Percentiles rank a stretch among this genome's conserved stretches.
These are phyloP conservation scores for Lycocorax pyrrhopterus DNA, from an alignment of 2,113 vertebrate genomes.

Conservation along the genomic window DNA sequence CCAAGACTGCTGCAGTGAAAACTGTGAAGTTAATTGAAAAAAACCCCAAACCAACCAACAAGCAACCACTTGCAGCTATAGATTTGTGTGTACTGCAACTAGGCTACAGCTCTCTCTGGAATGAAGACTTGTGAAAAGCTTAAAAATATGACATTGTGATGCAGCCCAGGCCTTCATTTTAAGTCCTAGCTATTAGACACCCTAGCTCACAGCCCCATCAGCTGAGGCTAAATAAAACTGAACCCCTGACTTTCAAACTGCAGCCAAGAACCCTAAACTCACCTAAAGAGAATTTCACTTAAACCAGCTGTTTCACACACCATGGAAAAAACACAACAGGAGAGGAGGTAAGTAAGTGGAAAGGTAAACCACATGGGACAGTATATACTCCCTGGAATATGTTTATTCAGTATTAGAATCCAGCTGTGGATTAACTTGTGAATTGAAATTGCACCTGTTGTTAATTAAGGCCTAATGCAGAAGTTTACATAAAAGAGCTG, in stretches of 20 bases:
- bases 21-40: background rate
- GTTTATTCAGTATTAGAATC: background rate
- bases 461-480: background rate
- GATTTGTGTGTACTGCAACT: background rate
- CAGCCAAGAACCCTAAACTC: background rate
- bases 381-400: background rate
- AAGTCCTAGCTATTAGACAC: background rate
- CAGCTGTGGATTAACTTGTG: background rate
- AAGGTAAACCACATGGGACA: background rate
- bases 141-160: rapidly evolving
- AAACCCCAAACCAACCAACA: background rate
- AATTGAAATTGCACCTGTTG: background rate
- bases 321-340: background rate
- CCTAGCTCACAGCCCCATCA: background rate
- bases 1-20: background rate
- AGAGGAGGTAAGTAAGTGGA: background rate
- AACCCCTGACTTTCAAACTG: background rate
- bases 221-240: background rate
- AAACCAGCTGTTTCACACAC: background rate
- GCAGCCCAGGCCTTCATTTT: background rate
- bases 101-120: background rate
- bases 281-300: background rate
- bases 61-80: background rate
- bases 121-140: background rate
- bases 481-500: background rate